Percentiles rank a stretch among this genome's conserved stretches.
Evolutionary conservation across 2,797 vertebrate genomes (phyloP).

Genomic region (Acipenser transmontanus): DNA sequence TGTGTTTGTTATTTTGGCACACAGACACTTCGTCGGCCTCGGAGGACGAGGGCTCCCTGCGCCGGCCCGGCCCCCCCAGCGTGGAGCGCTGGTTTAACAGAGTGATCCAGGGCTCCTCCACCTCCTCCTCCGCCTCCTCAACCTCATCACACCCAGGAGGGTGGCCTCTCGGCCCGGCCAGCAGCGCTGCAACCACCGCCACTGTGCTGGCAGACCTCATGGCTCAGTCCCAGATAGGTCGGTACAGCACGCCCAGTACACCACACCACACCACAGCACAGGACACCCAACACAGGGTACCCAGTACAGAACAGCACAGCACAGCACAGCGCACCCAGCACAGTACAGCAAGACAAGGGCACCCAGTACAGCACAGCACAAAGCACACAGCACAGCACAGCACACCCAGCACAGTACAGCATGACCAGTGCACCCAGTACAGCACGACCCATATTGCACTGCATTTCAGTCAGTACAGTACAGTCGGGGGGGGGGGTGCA

Average conservation of each 20-base stretch:
- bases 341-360: constrained; percentile 42
- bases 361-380: neutral
- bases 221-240: constrained; percentile 86
- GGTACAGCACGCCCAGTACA: constrained; percentile 50
- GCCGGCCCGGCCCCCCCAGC: constrained; percentile 74
- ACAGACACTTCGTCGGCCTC: constrained; percentile 96
- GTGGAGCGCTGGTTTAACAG: constrained; percentile 90
- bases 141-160: constrained; percentile 92
- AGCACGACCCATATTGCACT: no score
- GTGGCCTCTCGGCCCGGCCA: constrained; percentile 62
- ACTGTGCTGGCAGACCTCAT: constrained; percentile 78
- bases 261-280: neutral
- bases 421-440: no score
- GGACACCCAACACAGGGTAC: neutral
- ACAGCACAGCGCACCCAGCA: no score
- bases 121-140: constrained; percentile 94
- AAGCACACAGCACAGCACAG: neutral
- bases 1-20: constrained; percentile 56
- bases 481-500: no score
- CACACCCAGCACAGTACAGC: neutral
- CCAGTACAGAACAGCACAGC: no score
- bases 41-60: constrained; percentile 92
- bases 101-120: constrained; percentile 92
- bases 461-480: no score
- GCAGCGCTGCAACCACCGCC: constrained; percentile 51